These are phyloP conservation scores for Pedetes capensis DNA, from an alignment of 2,113 vertebrate genomes.

Conservation along the genomic window DNA sequence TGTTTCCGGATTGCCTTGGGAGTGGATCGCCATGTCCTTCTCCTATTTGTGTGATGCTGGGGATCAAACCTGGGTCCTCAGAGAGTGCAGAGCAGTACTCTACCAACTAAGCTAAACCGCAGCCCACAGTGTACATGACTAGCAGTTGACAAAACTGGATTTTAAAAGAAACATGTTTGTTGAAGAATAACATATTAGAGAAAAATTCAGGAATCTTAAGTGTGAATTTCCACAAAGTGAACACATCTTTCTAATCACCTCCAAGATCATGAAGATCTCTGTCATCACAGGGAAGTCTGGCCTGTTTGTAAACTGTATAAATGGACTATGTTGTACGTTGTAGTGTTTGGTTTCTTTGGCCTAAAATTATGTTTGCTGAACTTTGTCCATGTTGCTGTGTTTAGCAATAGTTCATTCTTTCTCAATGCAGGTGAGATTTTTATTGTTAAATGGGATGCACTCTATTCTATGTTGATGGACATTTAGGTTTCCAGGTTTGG, in stretches of 20 bases:
- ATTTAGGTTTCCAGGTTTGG: neutral
- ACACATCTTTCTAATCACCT: neutral
- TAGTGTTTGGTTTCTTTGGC: neutral
- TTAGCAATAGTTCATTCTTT: neutral
- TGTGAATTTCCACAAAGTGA: neutral
- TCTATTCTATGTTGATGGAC: neutral
- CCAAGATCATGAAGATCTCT: neutral
- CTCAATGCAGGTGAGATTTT: neutral
- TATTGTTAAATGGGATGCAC: neutral
- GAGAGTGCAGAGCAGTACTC: too few species aligned
- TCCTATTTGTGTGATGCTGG: too few species aligned
- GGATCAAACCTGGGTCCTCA: too few species aligned
- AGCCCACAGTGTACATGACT: neutral
- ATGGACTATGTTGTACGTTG: rapidly evolving
- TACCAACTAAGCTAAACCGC: too few species aligned
- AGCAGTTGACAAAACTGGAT: neutral
- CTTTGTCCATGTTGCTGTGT: neutral
- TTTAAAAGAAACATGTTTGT: neutral
- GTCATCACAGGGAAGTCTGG: neutral
- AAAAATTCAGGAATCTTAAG: neutral
- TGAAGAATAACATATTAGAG: neutral
- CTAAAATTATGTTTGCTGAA: neutral
- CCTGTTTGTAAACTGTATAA: neutral
- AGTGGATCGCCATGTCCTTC: too few species aligned
- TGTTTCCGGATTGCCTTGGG: too few species aligned